These are phyloP conservation scores for Brachionus koreanus DNA, from an alignment of 1,140 invertebrate genomes.

Conservation along the genomic window DNA sequence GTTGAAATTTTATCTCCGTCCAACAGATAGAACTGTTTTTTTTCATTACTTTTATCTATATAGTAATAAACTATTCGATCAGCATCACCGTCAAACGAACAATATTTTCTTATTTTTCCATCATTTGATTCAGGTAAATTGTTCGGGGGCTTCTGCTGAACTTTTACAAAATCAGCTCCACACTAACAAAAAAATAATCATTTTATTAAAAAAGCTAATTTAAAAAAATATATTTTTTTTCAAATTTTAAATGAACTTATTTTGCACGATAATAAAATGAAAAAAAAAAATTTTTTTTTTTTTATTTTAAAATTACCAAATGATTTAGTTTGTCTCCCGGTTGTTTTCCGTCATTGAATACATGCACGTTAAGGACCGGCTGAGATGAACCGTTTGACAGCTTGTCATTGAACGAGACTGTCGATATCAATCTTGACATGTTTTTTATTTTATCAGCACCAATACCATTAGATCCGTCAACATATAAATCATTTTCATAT, in stretches of 20 bases:
- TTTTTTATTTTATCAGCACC: slow-evolving; percentile 75
- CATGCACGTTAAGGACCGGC: slow-evolving; percentile 63
- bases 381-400: slow-evolving; percentile 61
- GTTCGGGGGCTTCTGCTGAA: slow-evolving; percentile 71
- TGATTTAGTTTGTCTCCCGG: slow-evolving; percentile 66
- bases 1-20: slow-evolving; percentile 96
- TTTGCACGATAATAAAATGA: slow-evolving; percentile 25
- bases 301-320: slow-evolving; percentile 65
- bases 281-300: slow-evolving; percentile 46
- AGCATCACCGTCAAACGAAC: slow-evolving; percentile 85
- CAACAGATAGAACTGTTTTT: slow-evolving; percentile 47
- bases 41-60: slow-evolving; percentile 59
- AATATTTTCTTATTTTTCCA: slow-evolving; percentile 29
- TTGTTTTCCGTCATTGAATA: slow-evolving; percentile 68
- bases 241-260: neutral
- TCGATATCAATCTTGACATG: slow-evolving; percentile 66
- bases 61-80: slow-evolving; percentile 93
- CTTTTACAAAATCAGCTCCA: slow-evolving; percentile 90
- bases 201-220: too few species aligned
- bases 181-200: slow-evolving; percentile 68
- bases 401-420: neutral
- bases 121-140: slow-evolving; percentile 56
- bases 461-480: slow-evolving; percentile 93
- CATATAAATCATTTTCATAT: slow-evolving; percentile 48
- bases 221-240: slow-evolving; percentile 22